Base-by-base conservation (phyloP, 1,140 invertebrate species). In the Saccostrea echinata region DNA sequence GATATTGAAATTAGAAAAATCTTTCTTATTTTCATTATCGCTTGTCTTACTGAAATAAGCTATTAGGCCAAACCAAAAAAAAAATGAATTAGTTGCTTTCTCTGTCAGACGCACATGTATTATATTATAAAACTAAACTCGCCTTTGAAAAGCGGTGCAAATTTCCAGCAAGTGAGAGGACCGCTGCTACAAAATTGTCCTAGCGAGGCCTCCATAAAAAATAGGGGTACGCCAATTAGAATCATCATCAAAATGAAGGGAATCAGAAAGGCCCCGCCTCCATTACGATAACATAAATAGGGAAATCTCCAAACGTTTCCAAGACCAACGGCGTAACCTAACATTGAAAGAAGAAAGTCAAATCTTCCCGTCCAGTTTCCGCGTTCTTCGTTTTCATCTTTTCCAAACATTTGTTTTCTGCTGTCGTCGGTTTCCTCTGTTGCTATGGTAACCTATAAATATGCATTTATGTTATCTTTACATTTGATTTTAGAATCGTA, bases 231-330 rank as follows among this genome's bases (percentile, higher is more conserved):
- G 0, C 97, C 97, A 51, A 97, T 95, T 16, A 96, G 90, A 9
- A 96, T 83, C 88, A 96, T 94, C 53, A 97, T 96, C 12, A 96
- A 94, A 3, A 96, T 93, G 91, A 97, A 97, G 0, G 96, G 96
- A 9, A 97, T 95, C 13, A 97, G 96, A 96, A 95, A 98, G 95
- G 93, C 97, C 95, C 97, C 96, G 9, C 91, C 91, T 24, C 92
- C 92, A 81, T 92, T 92, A 84, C 91, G 94, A 85, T 93, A 93
- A 86, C 90, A 91, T 97, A 93, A 87, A 76, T 94, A 98, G 18
- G 98, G 98, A 96, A 98, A 98, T 91, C 98, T 96, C 98, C 98
- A 98, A 57, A 98, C 97, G 94, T 98, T 98, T 89, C 98, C 98
- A 88, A 98, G 96, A 91, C 98, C 98, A 85, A 98, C 97, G 57